Conservation (phyloP, 2,797 vertebrate genomes). For the Sebastes oblongus region DNA sequence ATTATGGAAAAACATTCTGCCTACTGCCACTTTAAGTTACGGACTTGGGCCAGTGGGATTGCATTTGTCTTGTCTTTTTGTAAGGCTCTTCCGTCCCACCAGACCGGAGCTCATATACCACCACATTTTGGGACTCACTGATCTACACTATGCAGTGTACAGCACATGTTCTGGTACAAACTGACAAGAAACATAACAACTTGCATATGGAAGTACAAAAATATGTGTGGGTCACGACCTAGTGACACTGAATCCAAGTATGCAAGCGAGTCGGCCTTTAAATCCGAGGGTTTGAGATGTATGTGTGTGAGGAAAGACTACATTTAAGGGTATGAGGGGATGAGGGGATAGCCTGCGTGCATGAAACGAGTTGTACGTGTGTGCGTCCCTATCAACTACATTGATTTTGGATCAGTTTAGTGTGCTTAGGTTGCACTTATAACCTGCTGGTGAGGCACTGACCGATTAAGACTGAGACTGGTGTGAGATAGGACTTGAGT, state of each 20-base stretch:
- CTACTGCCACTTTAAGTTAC: too few relatives aligned
- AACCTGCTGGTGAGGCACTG: neutral
- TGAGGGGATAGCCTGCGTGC: neutral
- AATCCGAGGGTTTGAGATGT: neutral
- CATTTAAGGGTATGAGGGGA: neutral
- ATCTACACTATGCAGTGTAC: neutral
- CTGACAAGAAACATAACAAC: neutral
- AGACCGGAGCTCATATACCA: neutral
- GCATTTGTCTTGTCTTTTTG: too few relatives aligned
- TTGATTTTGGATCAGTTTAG: conserved; percentile 14
- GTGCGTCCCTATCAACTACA: neutral
- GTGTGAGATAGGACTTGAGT: neutral
- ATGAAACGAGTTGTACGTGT: neutral
- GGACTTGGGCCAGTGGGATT: too few relatives aligned
- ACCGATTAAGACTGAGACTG: neutral
- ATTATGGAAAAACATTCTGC: too few relatives aligned
- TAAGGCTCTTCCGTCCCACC: too few relatives aligned
- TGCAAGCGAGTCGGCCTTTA: neutral
- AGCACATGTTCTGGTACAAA: neutral
- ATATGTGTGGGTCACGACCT: neutral
- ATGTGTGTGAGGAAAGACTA: neutral
- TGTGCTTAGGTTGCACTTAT: neutral
- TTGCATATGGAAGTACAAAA: neutral
- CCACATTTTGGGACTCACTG: neutral
- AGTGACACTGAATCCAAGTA: neutral